Percentiles rank a stretch among this genome's conserved stretches.
Evolutionary conservation across 2,888 invertebrate genomes (phyloP).

Genomic region (Augiades crinisus): DNA sequence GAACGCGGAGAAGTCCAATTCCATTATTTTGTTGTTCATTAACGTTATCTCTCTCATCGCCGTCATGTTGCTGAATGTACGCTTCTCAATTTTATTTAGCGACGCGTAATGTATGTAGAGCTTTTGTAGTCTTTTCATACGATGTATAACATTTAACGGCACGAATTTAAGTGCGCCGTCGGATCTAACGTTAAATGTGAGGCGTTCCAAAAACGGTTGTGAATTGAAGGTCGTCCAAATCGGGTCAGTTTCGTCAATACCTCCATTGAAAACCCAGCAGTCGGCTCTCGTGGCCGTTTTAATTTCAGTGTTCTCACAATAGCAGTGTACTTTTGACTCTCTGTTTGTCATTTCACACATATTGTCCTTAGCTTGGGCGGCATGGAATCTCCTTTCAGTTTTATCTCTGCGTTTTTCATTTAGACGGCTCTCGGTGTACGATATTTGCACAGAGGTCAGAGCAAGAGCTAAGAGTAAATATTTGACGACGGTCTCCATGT

Average conservation of each 20-base stretch:
- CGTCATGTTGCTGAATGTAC: slow-evolving; percentile 88
- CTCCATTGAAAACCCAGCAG: slow-evolving; percentile 89
- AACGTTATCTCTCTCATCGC: slow-evolving; percentile 86
- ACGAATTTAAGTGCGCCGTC: slow-evolving; percentile 86
- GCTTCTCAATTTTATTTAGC: slow-evolving; percentile 85
- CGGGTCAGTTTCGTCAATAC: slow-evolving; percentile 84
- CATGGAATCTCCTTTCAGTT: slow-evolving; percentile 68
- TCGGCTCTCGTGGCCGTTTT: slow-evolving; percentile 85
- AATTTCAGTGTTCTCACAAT: slow-evolving; percentile 82
- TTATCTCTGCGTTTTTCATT: slow-evolving; percentile 79
- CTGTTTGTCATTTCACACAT: slow-evolving; percentile 81
- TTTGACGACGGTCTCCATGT: slow-evolving; percentile 73
- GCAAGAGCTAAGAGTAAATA: slow-evolving; percentile 77
- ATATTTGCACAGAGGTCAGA: slow-evolving; percentile 78
- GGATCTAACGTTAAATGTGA: slow-evolving; percentile 86
- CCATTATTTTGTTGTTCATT: slow-evolving; percentile 86
- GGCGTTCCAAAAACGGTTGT: slow-evolving; percentile 84
- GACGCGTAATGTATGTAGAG: slow-evolving; percentile 87
- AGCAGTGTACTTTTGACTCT: slow-evolving; percentile 83
- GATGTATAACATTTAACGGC: slow-evolving; percentile 85
- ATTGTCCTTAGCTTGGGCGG: slow-evolving; percentile 70
- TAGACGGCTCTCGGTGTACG: slow-evolving; percentile 75
- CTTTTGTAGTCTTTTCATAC: slow-evolving; percentile 84
- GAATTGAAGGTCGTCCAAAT: slow-evolving; percentile 88
- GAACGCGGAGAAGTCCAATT: slow-evolving; percentile 86